Evolutionary conservation across 2,797 vertebrate genomes (phyloP).

Genomic region (Catharus ustulatus): DNA sequence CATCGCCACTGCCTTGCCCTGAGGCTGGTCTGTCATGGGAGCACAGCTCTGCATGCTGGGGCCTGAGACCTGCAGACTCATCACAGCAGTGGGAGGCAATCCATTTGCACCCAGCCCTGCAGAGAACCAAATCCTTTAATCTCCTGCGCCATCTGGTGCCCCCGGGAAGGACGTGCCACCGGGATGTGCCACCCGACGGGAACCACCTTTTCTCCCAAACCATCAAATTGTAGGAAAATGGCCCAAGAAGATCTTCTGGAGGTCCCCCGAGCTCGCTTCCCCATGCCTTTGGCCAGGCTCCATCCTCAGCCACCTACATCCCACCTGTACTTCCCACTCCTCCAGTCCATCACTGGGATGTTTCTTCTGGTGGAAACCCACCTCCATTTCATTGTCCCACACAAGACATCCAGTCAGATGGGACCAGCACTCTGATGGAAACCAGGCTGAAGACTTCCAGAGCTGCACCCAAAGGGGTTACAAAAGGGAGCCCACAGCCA

Average conservation of each 20-base stretch:
- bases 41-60: accelerated
- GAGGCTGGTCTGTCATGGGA: accelerated
- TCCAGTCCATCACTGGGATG: background rate
- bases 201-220: background rate
- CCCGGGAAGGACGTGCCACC: background rate
- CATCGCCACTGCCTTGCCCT: background rate
- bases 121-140: constrained; percentile 20
- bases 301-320: background rate
- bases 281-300: background rate
- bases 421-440: background rate
- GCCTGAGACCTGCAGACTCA: constrained; percentile 5
- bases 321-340: background rate
- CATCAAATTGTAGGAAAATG: background rate
- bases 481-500: constrained; percentile 53
- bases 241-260: background rate
- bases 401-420: background rate
- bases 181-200: accelerated
- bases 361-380: background rate
- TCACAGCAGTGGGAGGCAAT: background rate
- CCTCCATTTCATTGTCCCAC: background rate
- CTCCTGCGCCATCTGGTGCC: constrained; percentile 66
- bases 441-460: constrained; percentile 32
- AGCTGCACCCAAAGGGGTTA: constrained; percentile 48
- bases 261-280: background rate
- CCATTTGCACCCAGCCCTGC: background rate